These are phyloP conservation scores for Mormyrops boulengeri DNA, from an alignment of 2,797 vertebrate species.

Conservation along the genomic window DNA sequence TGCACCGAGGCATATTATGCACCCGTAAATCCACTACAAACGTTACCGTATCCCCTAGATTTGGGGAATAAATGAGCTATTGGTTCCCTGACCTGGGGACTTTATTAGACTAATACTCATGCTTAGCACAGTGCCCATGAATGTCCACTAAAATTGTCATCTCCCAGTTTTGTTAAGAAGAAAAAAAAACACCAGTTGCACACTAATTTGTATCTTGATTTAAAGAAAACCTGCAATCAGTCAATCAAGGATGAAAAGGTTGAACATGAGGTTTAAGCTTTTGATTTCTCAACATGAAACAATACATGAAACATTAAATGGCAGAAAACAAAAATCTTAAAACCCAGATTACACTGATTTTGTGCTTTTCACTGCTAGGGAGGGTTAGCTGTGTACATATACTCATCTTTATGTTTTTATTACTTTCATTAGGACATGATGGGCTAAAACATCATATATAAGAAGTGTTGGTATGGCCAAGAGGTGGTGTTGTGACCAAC, in stretches of 20 bases:
- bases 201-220: background rate
- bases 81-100: background rate
- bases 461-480: background rate
- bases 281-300: background rate
- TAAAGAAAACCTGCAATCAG: background rate
- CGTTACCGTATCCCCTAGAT: background rate
- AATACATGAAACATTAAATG: background rate
- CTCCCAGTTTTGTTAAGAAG: background rate
- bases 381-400: background rate
- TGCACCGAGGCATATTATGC: background rate
- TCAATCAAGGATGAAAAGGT: background rate
- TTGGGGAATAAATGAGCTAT: background rate
- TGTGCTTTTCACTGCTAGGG: background rate
- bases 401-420: background rate
- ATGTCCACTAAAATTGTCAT: background rate
- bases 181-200: background rate
- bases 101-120: background rate
- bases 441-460: background rate
- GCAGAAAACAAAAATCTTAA: background rate
- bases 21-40: background rate
- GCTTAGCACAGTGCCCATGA: background rate
- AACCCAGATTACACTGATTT: background rate
- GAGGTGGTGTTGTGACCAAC: background rate
- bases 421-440: background rate
- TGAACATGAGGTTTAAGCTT: background rate